Conservation (phyloP, 2,797 vertebrate genomes). For the Chaenodraco wilsoni region DNA sequence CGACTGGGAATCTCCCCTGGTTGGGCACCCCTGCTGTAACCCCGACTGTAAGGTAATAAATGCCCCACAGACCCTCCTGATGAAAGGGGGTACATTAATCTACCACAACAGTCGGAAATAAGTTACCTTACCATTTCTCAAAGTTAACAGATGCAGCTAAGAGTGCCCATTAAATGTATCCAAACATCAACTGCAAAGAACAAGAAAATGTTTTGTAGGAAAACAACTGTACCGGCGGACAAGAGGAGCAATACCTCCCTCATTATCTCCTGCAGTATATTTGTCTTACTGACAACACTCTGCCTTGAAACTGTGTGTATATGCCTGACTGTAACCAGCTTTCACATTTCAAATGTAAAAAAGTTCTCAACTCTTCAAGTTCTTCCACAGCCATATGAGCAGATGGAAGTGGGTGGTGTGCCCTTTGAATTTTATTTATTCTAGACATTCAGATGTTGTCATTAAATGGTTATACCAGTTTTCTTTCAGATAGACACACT, state of each 20-base stretch:
- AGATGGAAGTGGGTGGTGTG: slow-evolving; percentile 50
- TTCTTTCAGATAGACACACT: neutral
- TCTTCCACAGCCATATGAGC: slow-evolving; percentile 20
- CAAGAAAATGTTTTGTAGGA: slow-evolving; percentile 27
- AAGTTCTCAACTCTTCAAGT: slow-evolving; percentile 38
- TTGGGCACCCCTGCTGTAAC: too few species aligned
- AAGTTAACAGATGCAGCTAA: slow-evolving; percentile 7
- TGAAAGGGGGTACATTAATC: too few species aligned
- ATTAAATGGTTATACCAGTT: slow-evolving; percentile 19
- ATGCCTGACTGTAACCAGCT: slow-evolving; percentile 5
- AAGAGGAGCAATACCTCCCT: slow-evolving; percentile 40
- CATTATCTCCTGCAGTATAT: slow-evolving; percentile 38
- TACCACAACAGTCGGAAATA: too few species aligned
- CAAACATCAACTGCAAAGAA: slow-evolving; percentile 21
- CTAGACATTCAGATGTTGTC: slow-evolving; percentile 22
- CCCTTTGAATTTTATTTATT: slow-evolving; percentile 36
- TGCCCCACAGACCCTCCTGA: too few species aligned
- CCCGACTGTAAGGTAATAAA: too few species aligned
- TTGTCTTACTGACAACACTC: slow-evolving; percentile 32
- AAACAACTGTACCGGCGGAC: slow-evolving; percentile 33
- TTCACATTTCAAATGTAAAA: slow-evolving; percentile 29
- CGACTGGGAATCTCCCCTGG: too few species aligned
- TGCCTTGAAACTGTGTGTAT: slow-evolving; percentile 35
- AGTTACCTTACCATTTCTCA: neutral
- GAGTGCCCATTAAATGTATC: slow-evolving; percentile 19